Evolutionary conservation across 2,888 invertebrate genomes (phyloP).

Genomic region (Nemoura dubitans): DNA sequence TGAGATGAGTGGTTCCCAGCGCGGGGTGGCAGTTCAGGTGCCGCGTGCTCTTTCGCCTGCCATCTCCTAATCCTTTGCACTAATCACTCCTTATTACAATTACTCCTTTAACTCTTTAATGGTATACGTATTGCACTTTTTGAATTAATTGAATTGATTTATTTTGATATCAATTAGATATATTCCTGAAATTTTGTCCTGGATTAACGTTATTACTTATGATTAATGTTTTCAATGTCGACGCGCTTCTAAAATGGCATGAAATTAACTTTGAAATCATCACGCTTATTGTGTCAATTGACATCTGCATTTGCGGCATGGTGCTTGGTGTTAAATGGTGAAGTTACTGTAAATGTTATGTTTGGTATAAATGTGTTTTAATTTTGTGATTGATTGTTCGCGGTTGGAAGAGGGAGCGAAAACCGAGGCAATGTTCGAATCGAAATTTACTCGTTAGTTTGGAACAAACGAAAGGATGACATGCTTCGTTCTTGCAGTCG

Average conservation of each 20-base stretch:
- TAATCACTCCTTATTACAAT: background rate
- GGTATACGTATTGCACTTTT: background rate
- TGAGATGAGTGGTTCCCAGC: constrained; percentile 8
- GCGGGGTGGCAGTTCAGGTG: constrained; percentile 40
- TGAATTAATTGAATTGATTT: background rate
- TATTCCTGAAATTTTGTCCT: background rate
- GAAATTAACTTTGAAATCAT: background rate
- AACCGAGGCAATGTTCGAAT: background rate
- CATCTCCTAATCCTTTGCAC: constrained; percentile 4
- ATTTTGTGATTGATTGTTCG: background rate
- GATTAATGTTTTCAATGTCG: background rate
- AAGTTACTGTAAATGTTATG: background rate
- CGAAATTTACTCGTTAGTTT: too few relatives aligned
- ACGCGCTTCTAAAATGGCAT: background rate
- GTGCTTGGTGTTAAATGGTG: background rate
- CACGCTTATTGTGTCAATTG: background rate
- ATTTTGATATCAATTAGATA: background rate
- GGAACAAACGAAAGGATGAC: too few relatives aligned
- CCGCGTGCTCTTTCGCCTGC: background rate
- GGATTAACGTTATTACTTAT: background rate
- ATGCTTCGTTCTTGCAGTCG: too few relatives aligned
- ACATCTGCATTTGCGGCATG: background rate
- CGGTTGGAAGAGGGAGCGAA: background rate
- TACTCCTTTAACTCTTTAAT: background rate
- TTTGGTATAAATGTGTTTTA: background rate